phyloP scores from a whole-genome alignment of 1,140 invertebrate species.

The Nixonia krombeini region DNA sequence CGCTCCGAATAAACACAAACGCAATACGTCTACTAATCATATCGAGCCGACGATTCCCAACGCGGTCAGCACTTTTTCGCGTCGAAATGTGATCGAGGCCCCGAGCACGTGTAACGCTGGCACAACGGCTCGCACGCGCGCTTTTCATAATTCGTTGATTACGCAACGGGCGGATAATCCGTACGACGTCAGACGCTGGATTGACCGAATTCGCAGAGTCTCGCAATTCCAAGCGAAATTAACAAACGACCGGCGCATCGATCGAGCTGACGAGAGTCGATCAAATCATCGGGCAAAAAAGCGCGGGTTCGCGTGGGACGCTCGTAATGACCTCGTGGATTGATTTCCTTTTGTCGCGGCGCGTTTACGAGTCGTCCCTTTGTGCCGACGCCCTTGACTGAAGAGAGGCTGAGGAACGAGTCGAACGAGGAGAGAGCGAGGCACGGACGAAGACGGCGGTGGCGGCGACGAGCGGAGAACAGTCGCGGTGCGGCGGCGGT shows the following conservation, averaged over 20 bases:
- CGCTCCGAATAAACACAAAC: no score
- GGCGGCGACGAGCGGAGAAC: conserved; percentile 40
- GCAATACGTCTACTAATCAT: no score
- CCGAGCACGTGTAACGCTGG: no score
- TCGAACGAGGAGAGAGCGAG: conserved; percentile 44
- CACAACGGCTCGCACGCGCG: no score
- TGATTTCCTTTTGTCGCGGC: conserved; percentile 50
- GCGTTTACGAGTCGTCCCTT: conserved; percentile 56
- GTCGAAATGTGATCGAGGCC: no score
- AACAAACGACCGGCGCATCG: no score
- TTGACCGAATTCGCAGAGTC: not conserved
- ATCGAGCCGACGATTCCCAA: no score
- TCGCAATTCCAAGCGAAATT: no score
- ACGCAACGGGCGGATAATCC: no score
- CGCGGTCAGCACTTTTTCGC: no score
- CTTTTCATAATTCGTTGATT: not conserved
- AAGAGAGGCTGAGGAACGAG: conserved; percentile 53
- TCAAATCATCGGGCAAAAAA: conserved; percentile 2
- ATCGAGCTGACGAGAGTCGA: no score
- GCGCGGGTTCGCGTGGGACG: conserved; percentile 45
- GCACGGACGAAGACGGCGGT: conserved; percentile 33
- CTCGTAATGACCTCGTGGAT: conserved; percentile 50
- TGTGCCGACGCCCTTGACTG: conserved; percentile 65
- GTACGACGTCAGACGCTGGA: no score
- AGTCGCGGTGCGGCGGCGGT: conserved; percentile 33